A percentile compares a stretch with the other conserved stretches of the same genome.
These are phyloP conservation scores for Atrichornis clamosus DNA, from an alignment of 2,113 vertebrate species.

Conservation along the genomic window DNA sequence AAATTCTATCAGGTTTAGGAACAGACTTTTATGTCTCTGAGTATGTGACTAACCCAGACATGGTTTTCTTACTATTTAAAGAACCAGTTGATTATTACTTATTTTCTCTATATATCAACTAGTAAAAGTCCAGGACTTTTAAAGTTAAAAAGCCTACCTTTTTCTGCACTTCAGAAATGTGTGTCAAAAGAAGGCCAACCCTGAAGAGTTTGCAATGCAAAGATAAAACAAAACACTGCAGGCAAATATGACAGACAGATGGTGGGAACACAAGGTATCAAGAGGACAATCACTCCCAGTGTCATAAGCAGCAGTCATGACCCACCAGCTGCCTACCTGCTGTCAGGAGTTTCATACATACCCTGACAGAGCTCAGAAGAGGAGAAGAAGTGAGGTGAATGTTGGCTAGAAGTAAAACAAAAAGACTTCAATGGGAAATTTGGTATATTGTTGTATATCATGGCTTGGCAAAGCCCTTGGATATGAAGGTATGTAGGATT, in stretches of 20 bases:
- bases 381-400: background rate
- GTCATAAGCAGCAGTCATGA: background rate
- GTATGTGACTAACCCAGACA: background rate
- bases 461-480: background rate
- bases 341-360: background rate
- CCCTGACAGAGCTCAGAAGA: background rate
- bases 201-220: background rate
- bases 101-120: background rate
- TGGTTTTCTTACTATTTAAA: background rate
- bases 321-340: background rate
- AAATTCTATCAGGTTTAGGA: background rate
- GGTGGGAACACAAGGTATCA: background rate
- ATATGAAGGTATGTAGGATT: background rate
- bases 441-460: fast-evolving
- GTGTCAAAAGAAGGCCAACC: background rate
- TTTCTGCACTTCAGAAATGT: background rate
- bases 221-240: background rate
- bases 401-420: background rate
- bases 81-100: background rate
- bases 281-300: background rate
- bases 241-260: background rate
- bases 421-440: background rate
- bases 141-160: background rate
- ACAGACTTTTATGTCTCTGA: background rate
- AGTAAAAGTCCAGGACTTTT: background rate